Base-by-base conservation (phyloP, 1,140 invertebrate genomes). In the Limonius californicus region DNA sequence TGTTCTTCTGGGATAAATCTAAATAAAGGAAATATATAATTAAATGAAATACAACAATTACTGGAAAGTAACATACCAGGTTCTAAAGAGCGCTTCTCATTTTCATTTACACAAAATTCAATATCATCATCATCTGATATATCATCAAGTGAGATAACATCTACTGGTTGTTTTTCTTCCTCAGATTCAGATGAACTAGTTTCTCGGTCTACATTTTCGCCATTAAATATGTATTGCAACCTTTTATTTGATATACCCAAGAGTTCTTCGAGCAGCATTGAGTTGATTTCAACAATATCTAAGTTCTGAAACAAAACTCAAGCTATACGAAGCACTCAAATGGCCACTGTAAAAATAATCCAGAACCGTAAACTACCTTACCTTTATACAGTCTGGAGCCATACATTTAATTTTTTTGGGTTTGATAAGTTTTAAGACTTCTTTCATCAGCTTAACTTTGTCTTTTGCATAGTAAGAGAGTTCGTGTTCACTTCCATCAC, bases 401-500 rank as follows among this genome's bases (percentile, higher is more conserved):
- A 86, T 80, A 6, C 80, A 77, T 65, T 82, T 79, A 4, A 87
- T 77, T 50, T 85, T 85, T 65, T 83, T 85, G 0, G 79, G 77
- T 70, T 85, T 86, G 0, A 87, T 72, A 0, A 82, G 78, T 18
- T 81, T 82, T 70, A 86, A 84, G 8, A 85, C 81, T 74, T 86
- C 83, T 57, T 84, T 83, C 73, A 86, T 84, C 43, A 87, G 67
- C 67, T 84, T 84, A 0, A 87, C 79, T 39, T 84, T 73, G 65
- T 87, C 84, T 53, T 85, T 81, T 1, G 84, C 79, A 62, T 83
- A 86, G 66, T 84, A 81, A 0, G 81, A 80, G 57, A 87, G 76
- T 57, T 76, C 74, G 57, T 75, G 74, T 60, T 72, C 69, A 45
- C 70, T 72, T 15, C 70, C 70, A 56, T 69, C 69, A n/a, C 53